A percentile compares a stretch with the other conserved stretches of the same genome.
Evolutionary conservation across 2,888 invertebrate genomes (phyloP).

Genomic region (Eristalinus aeneus): DNA sequence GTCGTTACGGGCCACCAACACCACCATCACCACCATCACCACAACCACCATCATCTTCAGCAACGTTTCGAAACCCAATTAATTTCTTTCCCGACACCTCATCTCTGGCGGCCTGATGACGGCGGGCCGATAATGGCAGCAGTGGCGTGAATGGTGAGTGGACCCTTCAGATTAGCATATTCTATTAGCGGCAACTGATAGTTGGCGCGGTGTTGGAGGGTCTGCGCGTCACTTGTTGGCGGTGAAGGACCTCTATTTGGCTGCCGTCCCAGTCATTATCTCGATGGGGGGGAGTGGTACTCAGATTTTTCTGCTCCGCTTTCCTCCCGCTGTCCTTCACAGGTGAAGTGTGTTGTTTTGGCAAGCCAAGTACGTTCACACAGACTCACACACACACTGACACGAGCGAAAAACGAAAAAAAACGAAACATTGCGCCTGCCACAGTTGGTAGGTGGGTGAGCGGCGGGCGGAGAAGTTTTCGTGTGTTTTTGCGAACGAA

Average conservation of each 20-base stretch:
- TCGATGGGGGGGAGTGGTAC: constrained; percentile 21
- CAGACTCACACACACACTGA: background rate
- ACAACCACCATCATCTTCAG: constrained; percentile 18
- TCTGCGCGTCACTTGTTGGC: constrained; percentile 54
- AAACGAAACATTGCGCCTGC: constrained; percentile 15
- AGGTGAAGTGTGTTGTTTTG: constrained; percentile 58
- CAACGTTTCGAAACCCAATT: constrained; percentile 65
- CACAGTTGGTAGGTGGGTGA: background rate
- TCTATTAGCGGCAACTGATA: constrained; percentile 68
- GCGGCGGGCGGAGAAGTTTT: constrained; percentile 3
- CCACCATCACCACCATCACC: constrained; percentile 2
- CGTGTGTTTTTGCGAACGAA: constrained; percentile 26
- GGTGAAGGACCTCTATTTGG: constrained; percentile 34
- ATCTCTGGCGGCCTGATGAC: constrained; percentile 65
- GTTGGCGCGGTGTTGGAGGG: constrained; percentile 4
- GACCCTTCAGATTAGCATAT: constrained; percentile 67
- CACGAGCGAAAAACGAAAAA: background rate
- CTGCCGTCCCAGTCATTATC: constrained; percentile 52
- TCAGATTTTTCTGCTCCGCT: constrained; percentile 8
- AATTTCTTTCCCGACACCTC: constrained; percentile 69
- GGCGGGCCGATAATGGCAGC: constrained; percentile 58
- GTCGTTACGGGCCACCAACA: constrained; percentile 32
- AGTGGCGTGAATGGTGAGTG: constrained; percentile 22
- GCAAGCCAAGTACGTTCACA: constrained; percentile 48
- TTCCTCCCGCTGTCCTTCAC: constrained; percentile 4